Conservation (phyloP, 2,888 invertebrate species). For the Merodon equestris region DNA sequence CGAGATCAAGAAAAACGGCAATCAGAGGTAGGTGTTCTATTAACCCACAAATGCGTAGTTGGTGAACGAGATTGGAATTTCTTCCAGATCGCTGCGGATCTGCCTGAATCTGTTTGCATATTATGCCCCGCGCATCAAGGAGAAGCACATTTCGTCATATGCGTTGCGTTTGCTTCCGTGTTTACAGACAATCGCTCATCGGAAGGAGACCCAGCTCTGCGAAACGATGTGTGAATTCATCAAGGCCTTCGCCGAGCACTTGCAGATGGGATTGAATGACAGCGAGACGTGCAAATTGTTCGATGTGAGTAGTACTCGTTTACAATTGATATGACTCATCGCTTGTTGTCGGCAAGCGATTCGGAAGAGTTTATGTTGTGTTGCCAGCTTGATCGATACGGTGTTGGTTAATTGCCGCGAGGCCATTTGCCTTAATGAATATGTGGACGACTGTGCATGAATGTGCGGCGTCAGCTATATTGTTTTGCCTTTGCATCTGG, state of each 20-base stretch:
- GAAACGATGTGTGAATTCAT: slow-evolving; percentile 78
- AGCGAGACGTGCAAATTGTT: slow-evolving; percentile 77
- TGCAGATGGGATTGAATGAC: slow-evolving; percentile 77
- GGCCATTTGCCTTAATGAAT: too few relatives aligned
- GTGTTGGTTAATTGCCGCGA: too few relatives aligned
- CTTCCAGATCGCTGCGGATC: slow-evolving; percentile 84
- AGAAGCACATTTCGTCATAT: slow-evolving; percentile 88
- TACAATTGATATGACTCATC: too few relatives aligned
- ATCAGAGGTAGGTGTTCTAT: slow-evolving; percentile 73
- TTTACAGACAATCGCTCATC: slow-evolving; percentile 84
- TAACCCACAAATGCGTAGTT: slow-evolving; percentile 6
- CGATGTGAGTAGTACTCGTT: slow-evolving; percentile 73
- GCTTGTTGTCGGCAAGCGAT: too few relatives aligned
- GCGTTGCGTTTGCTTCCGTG: slow-evolving; percentile 87
- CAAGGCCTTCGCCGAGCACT: slow-evolving; percentile 75
- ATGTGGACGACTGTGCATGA: too few relatives aligned
- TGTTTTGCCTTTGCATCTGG: too few relatives aligned
- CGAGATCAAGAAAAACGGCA: slow-evolving; percentile 89
- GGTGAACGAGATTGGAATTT: not conserved
- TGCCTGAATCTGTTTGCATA: slow-evolving; percentile 88
- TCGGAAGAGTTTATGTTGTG: too few relatives aligned
- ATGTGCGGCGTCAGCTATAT: too few relatives aligned
- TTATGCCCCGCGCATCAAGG: slow-evolving; percentile 86
- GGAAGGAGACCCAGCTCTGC: slow-evolving; percentile 81
- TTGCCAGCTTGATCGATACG: too few relatives aligned